Evolutionary conservation across 2,113 vertebrate genomes (phyloP).

Genomic region (Silurus meridionalis): DNA sequence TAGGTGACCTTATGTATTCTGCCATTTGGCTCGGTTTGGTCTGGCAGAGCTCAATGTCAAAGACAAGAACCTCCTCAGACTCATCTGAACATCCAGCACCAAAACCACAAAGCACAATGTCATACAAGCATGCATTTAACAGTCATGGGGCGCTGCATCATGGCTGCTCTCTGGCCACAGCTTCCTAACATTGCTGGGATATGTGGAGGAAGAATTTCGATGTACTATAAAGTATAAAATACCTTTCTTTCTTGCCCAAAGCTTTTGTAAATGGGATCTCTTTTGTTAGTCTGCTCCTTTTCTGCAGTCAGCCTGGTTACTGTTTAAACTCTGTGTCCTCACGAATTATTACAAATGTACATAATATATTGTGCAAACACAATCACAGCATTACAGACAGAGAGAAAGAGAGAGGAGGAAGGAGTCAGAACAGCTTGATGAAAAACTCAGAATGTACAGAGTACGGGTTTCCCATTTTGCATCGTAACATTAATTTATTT

Average conservation of each 20-base stretch:
- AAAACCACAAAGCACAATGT: background rate
- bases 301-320: constrained; percentile 26
- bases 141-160: background rate
- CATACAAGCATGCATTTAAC: background rate
- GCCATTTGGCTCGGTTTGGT: too few relatives aligned
- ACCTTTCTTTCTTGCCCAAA: background rate
- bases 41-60: background rate
- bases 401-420: background rate
- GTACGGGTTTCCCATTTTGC: background rate
- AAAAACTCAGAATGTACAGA: background rate
- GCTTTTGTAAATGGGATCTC: background rate
- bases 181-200: too few relatives aligned
- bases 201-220: too few relatives aligned
- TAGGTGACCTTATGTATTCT: too few relatives aligned
- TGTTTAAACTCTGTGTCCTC: constrained; percentile 15
- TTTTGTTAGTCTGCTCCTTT: constrained; percentile 4
- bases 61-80: background rate
- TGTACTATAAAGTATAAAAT: too few relatives aligned
- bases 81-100: background rate
- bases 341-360: constrained; percentile 40
- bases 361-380: constrained; percentile 32
- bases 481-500: background rate
- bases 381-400: background rate
- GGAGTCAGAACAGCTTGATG: background rate
- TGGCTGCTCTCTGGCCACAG: too few relatives aligned